These are phyloP conservation scores for Paracanthobrama guichenoti DNA, from an alignment of 2,113 vertebrate species.

Conservation along the genomic window DNA sequence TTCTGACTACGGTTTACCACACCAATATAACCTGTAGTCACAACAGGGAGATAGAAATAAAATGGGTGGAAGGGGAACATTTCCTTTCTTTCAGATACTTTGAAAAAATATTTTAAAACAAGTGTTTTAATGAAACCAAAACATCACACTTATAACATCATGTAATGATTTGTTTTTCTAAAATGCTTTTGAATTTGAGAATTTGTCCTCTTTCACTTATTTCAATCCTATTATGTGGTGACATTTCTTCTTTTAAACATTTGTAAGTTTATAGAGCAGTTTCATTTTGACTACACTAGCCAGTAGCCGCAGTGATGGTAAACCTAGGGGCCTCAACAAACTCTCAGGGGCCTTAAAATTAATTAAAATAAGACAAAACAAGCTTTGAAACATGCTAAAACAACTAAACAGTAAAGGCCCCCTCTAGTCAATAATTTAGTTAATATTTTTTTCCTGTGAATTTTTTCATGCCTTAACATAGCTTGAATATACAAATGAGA, in stretches of 20 bases:
- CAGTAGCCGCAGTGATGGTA: too few species aligned
- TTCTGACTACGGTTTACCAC: constrained; percentile 87
- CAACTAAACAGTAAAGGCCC: too few species aligned
- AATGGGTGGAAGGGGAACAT: background rate
- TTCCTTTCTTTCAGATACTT: background rate
- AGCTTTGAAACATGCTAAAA: too few species aligned
- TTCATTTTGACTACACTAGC: background rate
- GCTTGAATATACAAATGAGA: too few species aligned
- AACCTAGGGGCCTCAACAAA: too few species aligned
- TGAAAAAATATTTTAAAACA: background rate
- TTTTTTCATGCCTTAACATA: too few species aligned
- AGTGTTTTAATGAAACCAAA: background rate
- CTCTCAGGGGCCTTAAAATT: too few species aligned
- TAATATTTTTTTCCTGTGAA: too few species aligned
- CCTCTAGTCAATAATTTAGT: too few species aligned
- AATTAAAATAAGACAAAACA: too few species aligned
- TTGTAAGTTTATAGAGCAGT: background rate
- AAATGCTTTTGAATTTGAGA: background rate
- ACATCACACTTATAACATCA: background rate
- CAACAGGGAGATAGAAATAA: background rate
- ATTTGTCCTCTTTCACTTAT: background rate
- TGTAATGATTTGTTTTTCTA: background rate
- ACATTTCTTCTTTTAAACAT: background rate
- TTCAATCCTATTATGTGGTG: background rate
- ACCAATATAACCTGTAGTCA: constrained; percentile 79